Evolutionary conservation across 2,797 vertebrate species (phyloP).

Genomic region (Microcaecilia unicolor): DNA sequence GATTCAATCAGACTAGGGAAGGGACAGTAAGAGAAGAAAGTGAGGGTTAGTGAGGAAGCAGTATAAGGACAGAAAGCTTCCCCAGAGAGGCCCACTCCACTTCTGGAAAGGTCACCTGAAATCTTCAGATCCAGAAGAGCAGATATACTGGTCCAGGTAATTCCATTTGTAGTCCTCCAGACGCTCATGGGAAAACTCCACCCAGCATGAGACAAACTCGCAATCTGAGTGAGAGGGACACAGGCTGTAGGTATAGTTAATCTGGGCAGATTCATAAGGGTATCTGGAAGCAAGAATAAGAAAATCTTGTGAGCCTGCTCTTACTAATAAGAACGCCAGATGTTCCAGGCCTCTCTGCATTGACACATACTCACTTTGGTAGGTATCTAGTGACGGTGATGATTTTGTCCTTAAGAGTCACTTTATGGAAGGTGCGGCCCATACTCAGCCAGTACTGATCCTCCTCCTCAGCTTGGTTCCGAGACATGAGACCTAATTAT

Average conservation of each 20-base stretch:
- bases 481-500: slow-evolving; percentile 75
- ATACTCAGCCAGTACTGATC: slow-evolving; percentile 93
- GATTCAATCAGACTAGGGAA: slow-evolving; percentile 82
- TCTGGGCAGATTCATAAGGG: slow-evolving; percentile 86
- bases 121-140: slow-evolving; percentile 91
- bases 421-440: slow-evolving; percentile 95
- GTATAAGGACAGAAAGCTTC: no score
- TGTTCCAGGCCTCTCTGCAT: not conserved
- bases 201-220: slow-evolving; percentile 91
- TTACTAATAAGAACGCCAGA: no score
- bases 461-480: slow-evolving; percentile 80
- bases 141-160: slow-evolving; percentile 97
- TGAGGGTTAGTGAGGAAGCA: not conserved
- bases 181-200: slow-evolving; percentile 91
- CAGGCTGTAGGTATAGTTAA: slow-evolving; percentile 91
- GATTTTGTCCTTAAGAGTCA: slow-evolving; percentile 91
- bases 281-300: slow-evolving; percentile 56
- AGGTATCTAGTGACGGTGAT: slow-evolving; percentile 95
- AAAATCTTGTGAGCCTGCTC: no score
- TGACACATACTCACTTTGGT: slow-evolving; percentile 76
- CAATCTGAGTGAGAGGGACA: slow-evolving; percentile 85
- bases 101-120: slow-evolving; percentile 86
- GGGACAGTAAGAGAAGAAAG: not conserved
- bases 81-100: not conserved
- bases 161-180: slow-evolving; percentile 99